A percentile compares a stretch with the other conserved stretches of the same genome.
Evolutionary conservation across 2,113 vertebrate genomes (phyloP).

Genomic region (Onychorhynchus coronatus): DNA sequence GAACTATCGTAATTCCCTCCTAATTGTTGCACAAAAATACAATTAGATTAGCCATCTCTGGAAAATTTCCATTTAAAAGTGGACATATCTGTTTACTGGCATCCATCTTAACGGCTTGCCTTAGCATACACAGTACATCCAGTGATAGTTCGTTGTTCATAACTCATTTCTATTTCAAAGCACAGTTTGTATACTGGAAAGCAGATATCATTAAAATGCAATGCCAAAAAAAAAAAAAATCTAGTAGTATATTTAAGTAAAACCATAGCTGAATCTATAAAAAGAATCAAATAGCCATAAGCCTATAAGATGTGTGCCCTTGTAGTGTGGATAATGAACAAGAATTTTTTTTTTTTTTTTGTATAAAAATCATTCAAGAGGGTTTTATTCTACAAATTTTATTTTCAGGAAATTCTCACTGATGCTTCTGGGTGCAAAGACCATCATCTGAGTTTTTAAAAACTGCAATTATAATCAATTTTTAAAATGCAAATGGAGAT

Average conservation of each 20-base stretch:
- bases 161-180: conserved; percentile 67
- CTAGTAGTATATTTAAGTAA: conserved; percentile 41
- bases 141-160: conserved; percentile 42
- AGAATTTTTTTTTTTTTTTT: neutral
- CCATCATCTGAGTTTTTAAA: neutral
- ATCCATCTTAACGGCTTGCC: conserved; percentile 14
- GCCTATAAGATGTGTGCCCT: neutral
- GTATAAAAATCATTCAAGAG: neutral
- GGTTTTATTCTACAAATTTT: neutral
- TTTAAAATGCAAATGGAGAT: conserved; percentile 5
- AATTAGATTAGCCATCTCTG: conserved; percentile 65
- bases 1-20: conserved; percentile 91
- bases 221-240: conserved; percentile 21
- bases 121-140: neutral
- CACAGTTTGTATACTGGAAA: conserved; percentile 51
- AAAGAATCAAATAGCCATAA: conserved; percentile 43
- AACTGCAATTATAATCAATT: neutral
- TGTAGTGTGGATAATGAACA: conserved; percentile 5
- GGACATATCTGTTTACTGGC: neutral
- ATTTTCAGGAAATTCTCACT: neutral
- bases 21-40: conserved; percentile 78
- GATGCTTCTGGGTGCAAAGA: neutral
- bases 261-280: conserved; percentile 22
- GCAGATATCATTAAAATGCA: conserved; percentile 53
- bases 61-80: neutral